Evolutionary conservation across 1,140 invertebrate genomes (phyloP), one percentile per base, ranked within the genome.

Genomic region (Diuraphis noxia): DNA sequence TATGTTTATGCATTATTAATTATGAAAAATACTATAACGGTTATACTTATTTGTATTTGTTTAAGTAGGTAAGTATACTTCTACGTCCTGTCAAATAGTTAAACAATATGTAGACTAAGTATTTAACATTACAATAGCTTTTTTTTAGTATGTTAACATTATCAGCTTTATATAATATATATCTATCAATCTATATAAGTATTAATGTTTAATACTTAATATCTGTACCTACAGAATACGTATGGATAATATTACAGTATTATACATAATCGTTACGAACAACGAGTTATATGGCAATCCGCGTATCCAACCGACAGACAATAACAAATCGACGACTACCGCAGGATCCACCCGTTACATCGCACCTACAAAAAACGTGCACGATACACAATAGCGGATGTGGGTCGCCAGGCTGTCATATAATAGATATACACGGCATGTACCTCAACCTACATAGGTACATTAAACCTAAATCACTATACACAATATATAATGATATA

Each of bases 241-340:
- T 72, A 72, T 19, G 30, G 56, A n/a, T 72, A 72, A 72, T n/a
- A 72, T 72, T 13, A 72, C 13, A 72, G 10, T 72, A n/a, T 72
- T 63, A 63, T 63, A 63, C 4, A n/a, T 63, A 10, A 63, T 63
- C 56, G 30, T 63, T 72, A 72, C 56, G 4, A 17, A 72, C 56
- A 17, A 13, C 3, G 25, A 63, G 63, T 63, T 56, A 30, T 56
- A 30, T 25, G 25, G 49, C 7, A 8, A 25, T n/a, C 56, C 0
- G 56, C n/a, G 56, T 72, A 72, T 72, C 56, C 10, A 5, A 34
- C 56, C 85, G 38, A 17, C 36, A 17, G 36, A 56, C 86, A 56
- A 88, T 63, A 88, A 88, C 49, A 88, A 88, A 88, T 88, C 30
- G 86, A 63, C 52, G 3, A 40, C 36, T 88, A 88, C 25, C 13